Evolutionary conservation across 1,140 invertebrate genomes (phyloP).

Genomic region (Cataglyphis hispanica): DNA sequence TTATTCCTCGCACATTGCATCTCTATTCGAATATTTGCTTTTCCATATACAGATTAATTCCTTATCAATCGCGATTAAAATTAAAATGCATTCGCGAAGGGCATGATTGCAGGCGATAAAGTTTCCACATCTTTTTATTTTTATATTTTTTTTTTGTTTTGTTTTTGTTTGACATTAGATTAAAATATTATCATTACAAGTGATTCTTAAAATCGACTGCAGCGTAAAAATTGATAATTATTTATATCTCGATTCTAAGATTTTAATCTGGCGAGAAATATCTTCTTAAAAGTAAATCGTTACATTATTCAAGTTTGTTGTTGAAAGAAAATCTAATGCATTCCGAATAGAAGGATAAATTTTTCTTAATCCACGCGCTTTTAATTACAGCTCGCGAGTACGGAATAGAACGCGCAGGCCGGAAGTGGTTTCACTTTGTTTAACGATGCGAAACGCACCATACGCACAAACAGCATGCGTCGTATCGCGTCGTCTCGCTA

Average conservation of each 20-base stretch:
- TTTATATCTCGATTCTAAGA: background rate
- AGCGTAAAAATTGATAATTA: background rate
- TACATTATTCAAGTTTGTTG: background rate
- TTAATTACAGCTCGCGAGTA: background rate
- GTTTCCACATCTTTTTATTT: background rate
- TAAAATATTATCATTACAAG: background rate
- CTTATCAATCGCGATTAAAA: background rate
- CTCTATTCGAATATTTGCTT: background rate
- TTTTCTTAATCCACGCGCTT: background rate
- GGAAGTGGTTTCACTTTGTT: conserved; percentile 55
- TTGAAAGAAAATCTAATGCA: no score
- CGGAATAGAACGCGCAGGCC: conserved; percentile 32
- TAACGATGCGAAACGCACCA: conserved; percentile 44
- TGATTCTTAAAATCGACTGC: background rate
- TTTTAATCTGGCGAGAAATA: no score
- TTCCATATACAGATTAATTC: background rate
- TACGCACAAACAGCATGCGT: background rate
- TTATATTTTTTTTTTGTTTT: background rate
- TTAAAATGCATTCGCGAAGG: background rate
- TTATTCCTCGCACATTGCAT: background rate
- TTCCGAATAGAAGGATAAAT: no score
- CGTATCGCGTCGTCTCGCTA: conserved; percentile 36
- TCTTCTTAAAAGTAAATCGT: no score
- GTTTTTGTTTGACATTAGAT: background rate
- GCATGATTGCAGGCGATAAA: background rate